Evolutionary conservation across 1,140 invertebrate genomes (phyloP).

Genomic region (Pogonus chalceus): DNA sequence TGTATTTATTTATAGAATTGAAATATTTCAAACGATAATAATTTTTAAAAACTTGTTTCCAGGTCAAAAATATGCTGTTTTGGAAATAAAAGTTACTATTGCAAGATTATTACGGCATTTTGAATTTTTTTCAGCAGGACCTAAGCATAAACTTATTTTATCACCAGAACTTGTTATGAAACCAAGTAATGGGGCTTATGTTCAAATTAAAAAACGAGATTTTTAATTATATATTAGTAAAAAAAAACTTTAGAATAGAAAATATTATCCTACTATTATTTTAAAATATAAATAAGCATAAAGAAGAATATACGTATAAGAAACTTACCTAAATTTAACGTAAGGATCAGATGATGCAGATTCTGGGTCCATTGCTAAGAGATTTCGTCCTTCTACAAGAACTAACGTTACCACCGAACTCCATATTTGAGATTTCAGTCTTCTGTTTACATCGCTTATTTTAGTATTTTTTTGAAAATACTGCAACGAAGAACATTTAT

Average conservation of each 20-base stretch:
- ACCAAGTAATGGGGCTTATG: not conserved
- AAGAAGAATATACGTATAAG: not conserved
- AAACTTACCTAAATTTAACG: slow-evolving; percentile 82
- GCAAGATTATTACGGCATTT: not conserved
- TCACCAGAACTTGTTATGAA: not conserved
- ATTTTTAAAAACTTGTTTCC: too few species aligned
- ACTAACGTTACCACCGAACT: slow-evolving; percentile 92
- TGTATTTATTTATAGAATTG: too few species aligned
- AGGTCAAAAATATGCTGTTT: not conserved
- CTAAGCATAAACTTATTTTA: not conserved
- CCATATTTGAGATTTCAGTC: slow-evolving; percentile 86
- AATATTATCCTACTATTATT: too few species aligned
- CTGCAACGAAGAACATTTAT: too few species aligned
- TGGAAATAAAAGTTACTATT: not conserved
- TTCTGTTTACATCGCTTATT: slow-evolving; percentile 64
- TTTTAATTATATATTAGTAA: not conserved
- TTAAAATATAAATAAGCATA: not conserved
- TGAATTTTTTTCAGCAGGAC: not conserved
- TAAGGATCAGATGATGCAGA: slow-evolving; percentile 84
- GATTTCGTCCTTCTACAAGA: slow-evolving; percentile 86
- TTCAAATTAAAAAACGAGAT: not conserved
- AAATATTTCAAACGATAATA: too few species aligned
- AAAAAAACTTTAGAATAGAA: too few species aligned
- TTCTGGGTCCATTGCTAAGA: slow-evolving; percentile 82
- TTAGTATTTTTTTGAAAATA: slow-evolving; percentile 70